These are phyloP conservation scores for Loris lydekkerianus DNA, from an alignment of 2,797 vertebrate genomes.

Conservation along the genomic window DNA sequence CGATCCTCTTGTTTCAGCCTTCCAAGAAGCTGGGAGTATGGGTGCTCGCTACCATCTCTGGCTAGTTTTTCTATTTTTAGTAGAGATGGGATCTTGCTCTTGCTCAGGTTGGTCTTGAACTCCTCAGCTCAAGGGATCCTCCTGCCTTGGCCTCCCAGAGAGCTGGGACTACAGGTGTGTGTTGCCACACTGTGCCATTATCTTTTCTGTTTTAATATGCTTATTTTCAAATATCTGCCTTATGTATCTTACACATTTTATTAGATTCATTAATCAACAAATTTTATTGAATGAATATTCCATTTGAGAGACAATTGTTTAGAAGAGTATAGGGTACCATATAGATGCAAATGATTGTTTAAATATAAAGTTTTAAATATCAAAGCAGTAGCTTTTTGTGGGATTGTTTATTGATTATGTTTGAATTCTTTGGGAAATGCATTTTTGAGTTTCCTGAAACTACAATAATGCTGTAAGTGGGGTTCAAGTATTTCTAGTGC, in stretches of 20 bases:
- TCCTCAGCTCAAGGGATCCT: too few relatives aligned
- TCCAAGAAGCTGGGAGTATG: too few relatives aligned
- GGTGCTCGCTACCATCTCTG: too few relatives aligned
- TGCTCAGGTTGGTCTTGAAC: too few relatives aligned
- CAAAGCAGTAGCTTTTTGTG: background rate
- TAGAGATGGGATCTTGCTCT: too few relatives aligned
- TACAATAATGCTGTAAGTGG: background rate
- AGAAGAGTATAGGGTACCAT: background rate
- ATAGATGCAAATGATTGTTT: background rate
- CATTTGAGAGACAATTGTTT: constrained; percentile 31
- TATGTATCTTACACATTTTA: background rate
- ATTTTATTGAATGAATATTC: background rate
- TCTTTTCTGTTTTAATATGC: background rate
- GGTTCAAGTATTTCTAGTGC: background rate
- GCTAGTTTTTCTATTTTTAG: too few relatives aligned
- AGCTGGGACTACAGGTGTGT: too few relatives aligned
- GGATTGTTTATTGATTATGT: background rate
- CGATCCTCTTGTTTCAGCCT: too few relatives aligned
- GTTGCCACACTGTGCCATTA: too few relatives aligned
- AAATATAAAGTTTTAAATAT: background rate
- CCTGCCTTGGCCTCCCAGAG: too few relatives aligned
- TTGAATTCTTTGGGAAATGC: background rate
- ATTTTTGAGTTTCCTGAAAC: background rate
- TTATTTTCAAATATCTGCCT: background rate
- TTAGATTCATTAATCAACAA: background rate